phyloP scores from a whole-genome alignment of 2,797 vertebrate species.

The Carduelis carduelis region DNA sequence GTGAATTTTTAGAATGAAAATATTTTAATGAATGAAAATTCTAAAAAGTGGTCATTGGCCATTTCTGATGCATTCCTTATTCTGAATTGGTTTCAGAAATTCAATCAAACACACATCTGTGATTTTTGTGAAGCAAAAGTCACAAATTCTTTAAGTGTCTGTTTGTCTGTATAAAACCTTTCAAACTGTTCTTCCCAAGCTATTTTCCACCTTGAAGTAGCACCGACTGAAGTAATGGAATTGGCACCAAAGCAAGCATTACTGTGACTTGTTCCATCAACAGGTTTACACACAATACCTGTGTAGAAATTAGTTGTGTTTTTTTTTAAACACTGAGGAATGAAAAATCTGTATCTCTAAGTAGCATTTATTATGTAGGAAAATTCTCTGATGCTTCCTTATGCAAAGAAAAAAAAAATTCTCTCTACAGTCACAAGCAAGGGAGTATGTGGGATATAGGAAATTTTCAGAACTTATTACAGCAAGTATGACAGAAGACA shows the following conservation, averaged over 20 bases:
- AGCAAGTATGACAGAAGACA: not conserved
- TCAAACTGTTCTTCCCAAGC: not conserved
- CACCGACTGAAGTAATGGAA: not conserved
- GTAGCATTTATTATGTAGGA: not conserved
- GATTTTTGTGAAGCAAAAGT: not conserved
- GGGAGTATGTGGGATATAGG: not conserved
- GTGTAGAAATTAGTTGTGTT: accelerated
- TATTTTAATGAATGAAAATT: not conserved
- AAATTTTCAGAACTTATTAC: not conserved
- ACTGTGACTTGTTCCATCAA: not conserved
- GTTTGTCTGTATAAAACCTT: not conserved
- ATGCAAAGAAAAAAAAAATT: not conserved
- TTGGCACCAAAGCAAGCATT: not conserved
- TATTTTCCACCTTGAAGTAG: not conserved
- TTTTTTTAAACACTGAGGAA: not conserved
- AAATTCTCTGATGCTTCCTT: not conserved
- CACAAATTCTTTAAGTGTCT: not conserved
- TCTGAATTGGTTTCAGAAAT: not conserved
- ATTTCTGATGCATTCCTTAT: not conserved
- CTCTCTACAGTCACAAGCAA: not conserved
- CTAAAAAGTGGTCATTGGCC: not conserved
- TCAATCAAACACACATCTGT: not conserved
- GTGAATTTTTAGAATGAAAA: not conserved
- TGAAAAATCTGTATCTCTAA: not conserved
- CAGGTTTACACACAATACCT: not conserved